Percentiles rank a stretch among this genome's conserved stretches.
Conservation (phyloP, 1,140 invertebrate species). For the Sinonovacula constricta region DNA sequence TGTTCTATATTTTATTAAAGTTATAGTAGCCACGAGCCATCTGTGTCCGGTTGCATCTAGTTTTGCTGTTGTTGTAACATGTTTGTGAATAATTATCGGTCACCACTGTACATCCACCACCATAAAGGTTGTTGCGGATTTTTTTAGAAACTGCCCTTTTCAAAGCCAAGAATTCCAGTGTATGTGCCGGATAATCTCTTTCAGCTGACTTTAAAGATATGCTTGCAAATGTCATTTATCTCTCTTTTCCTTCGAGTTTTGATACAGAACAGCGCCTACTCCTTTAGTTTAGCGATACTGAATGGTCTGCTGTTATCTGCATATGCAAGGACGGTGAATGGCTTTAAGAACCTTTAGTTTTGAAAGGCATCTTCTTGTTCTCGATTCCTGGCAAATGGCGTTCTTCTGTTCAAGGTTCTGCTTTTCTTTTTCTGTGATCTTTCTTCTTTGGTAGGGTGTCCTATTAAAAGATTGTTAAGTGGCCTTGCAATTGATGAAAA, state of each 20-base stretch:
- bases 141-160: slow-evolving; percentile 12
- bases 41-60: slow-evolving; percentile 17
- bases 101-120: not conserved
- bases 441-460: not conserved
- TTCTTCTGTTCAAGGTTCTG: not conserved
- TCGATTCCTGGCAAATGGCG: not conserved
- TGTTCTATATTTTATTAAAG: not conserved
- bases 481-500: not conserved
- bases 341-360: not conserved
- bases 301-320: not conserved
- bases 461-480: not conserved
- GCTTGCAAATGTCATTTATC: slow-evolving; percentile 9
- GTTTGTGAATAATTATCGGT: slow-evolving; percentile 14
- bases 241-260: not conserved
- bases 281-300: not conserved
- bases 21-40: slow-evolving; percentile 1
- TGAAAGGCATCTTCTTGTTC: not conserved
- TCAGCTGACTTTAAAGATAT: not conserved
- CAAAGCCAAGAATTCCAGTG: not conserved
- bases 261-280: slow-evolving; percentile 1
- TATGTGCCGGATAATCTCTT: slow-evolving; percentile 3
- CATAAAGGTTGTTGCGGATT: slow-evolving; percentile 5
- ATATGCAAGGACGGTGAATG: not conserved
- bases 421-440: no score
- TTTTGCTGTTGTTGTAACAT: slow-evolving; percentile 13